Conservation (phyloP, 2,888 invertebrate species). For the Rhingia rostrata region DNA sequence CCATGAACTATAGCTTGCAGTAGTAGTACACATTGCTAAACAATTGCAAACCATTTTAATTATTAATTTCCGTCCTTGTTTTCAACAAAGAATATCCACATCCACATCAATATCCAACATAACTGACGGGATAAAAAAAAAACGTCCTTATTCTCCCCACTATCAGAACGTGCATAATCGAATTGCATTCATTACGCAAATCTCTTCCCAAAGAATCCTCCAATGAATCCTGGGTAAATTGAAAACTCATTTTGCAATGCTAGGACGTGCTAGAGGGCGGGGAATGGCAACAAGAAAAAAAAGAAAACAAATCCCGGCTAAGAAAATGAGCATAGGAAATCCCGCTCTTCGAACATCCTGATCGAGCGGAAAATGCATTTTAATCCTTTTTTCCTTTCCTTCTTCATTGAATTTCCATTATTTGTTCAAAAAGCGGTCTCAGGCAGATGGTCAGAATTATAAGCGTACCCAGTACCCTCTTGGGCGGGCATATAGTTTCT, state of each 20-base stretch:
- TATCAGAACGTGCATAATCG: conserved; percentile 44
- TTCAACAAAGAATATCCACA: background rate
- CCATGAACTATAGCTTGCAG: conserved; percentile 7
- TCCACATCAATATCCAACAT: background rate
- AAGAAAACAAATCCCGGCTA: conserved; percentile 22
- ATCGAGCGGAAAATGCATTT: conserved; percentile 71
- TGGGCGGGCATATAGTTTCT: background rate
- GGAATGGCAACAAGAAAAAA: background rate
- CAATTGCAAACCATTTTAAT: conserved; percentile 32
- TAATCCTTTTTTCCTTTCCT: conserved; percentile 64
- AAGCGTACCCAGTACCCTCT: conserved; percentile 16
- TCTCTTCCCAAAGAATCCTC: conserved; percentile 31
- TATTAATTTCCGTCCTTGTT: conserved; percentile 24
- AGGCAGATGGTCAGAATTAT: conserved; percentile 58
- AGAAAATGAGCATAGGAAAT: conserved; percentile 48
- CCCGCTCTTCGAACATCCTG: conserved; percentile 16
- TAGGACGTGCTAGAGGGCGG: background rate
- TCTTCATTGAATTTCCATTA: conserved; percentile 66
- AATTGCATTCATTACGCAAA: conserved; percentile 64
- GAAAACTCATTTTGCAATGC: conserved; percentile 34
- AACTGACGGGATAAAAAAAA: conserved; percentile 3
- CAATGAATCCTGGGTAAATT: conserved; percentile 34
- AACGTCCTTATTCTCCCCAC: background rate
- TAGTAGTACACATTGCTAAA: background rate
- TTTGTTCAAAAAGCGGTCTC: conserved; percentile 45